A percentile compares a stretch with the other conserved stretches of the same genome.
Evolutionary conservation across 2,113 vertebrate species (phyloP).

Genomic region (Aphyosemion australe): DNA sequence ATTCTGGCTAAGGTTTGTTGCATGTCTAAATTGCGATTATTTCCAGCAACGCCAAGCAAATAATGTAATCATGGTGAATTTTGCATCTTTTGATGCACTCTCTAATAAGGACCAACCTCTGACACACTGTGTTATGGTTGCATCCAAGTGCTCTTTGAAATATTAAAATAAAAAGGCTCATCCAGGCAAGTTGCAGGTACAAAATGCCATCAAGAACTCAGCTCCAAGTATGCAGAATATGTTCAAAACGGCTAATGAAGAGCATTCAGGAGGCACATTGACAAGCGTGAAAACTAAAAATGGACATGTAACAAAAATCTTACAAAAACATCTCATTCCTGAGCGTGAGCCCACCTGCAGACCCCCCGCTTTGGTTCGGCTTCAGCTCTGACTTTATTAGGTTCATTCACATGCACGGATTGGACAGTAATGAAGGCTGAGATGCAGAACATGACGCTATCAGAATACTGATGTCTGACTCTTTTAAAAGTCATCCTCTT

Average conservation of each 20-base stretch:
- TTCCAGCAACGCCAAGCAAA: slow-evolving; percentile 24
- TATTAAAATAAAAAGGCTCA: slow-evolving; percentile 10
- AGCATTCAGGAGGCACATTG: background rate
- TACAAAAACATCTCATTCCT: slow-evolving; percentile 1
- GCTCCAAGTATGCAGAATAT: background rate
- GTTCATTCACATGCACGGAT: slow-evolving; percentile 19
- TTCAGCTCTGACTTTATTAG: slow-evolving; percentile 23
- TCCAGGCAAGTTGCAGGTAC: too few species aligned
- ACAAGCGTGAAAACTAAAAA: background rate
- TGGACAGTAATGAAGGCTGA: slow-evolving; percentile 16
- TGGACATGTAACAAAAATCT: background rate
- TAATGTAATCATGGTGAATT: slow-evolving; percentile 38
- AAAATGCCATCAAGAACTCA: background rate
- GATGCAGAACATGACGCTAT: slow-evolving; percentile 6
- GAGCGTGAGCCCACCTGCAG: slow-evolving; percentile 25
- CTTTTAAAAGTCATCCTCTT: slow-evolving; percentile 12
- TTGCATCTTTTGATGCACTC: slow-evolving; percentile 21
- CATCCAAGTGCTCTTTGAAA: slow-evolving; percentile 32
- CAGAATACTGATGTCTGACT: slow-evolving; percentile 21
- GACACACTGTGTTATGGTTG: slow-evolving; percentile 13
- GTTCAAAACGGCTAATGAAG: background rate
- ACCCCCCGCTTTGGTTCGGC: slow-evolving; percentile 5
- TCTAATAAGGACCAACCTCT: slow-evolving; percentile 42
- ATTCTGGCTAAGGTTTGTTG: slow-evolving; percentile 9
- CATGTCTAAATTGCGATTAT: slow-evolving; percentile 43